Evolutionary conservation across 2,888 invertebrate species (phyloP).

Genomic region (Drosophila melanosoma): DNA sequence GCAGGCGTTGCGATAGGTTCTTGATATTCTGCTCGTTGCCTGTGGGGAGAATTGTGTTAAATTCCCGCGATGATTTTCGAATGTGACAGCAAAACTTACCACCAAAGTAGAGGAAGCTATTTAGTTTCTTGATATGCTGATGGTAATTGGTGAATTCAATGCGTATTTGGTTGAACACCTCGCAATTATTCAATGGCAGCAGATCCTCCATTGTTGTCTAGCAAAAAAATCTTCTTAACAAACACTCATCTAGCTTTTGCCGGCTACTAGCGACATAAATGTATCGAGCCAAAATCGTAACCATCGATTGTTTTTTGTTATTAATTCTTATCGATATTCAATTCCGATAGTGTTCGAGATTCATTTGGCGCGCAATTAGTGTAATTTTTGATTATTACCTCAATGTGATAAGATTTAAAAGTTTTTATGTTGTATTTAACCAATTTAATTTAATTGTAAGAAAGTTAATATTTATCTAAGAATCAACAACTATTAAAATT

Average conservation of each 20-base stretch:
- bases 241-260: slow-evolving; percentile 7
- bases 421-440: not conserved
- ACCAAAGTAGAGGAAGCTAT: slow-evolving; percentile 46
- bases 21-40: slow-evolving; percentile 52
- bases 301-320: not conserved
- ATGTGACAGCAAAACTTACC: slow-evolving; percentile 39
- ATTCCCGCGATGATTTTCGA: not conserved
- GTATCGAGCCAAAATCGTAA: not conserved
- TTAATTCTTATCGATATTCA: not conserved
- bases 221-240: too few relatives aligned
- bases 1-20: slow-evolving; percentile 22
- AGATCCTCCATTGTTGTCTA: slow-evolving; percentile 33
- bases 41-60: not conserved
- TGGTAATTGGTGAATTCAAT: slow-evolving; percentile 24
- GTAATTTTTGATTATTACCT: not conserved
- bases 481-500: not conserved
- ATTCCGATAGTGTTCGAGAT: not conserved
- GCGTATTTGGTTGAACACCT: slow-evolving; percentile 54
- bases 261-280: not conserved
- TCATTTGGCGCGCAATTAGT: not conserved
- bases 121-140: slow-evolving; percentile 14
- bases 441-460: not conserved
- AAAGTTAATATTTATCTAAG: not conserved
- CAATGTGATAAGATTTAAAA: not conserved
- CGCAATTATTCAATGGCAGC: slow-evolving; percentile 48